Evolutionary conservation across 1,140 invertebrate species (phyloP), one percentile per base, ranked within the genome.

Genomic region (Papilio polyxenes): DNA sequence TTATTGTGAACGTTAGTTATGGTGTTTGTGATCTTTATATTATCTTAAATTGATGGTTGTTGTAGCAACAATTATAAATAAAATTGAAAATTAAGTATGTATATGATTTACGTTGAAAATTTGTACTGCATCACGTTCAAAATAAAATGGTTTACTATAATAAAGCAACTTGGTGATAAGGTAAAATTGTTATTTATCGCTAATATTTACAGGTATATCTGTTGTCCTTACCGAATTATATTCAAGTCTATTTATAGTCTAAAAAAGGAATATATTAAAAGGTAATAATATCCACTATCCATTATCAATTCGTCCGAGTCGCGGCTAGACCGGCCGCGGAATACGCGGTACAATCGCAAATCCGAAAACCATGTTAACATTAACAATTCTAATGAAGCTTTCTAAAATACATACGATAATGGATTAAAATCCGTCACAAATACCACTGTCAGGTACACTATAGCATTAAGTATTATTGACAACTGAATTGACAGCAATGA

Each of bases 331-430:
- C 7, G 75, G 11, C 44, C 72, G 51, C 37, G 37, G 59, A 40
- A 44, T 78, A 62, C 80, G 53, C 40, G 82, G 83, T 83, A 86
- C 83, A 83, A 81, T 81, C 80, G 82, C 83, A 87, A 87, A 88
- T 85, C 83, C 78, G 85, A 83, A 84, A 84, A 85, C 84, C 87
- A 74, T 88, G 88, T 88, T 82, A 83, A 79, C 82, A 90, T 90
- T 91, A 89, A 81, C 87, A 89, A 90, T 88, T 91, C 89, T 82
- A 83, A 89, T 86, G 85, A 87, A 84, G 82, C 83, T 82, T 80
- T 81, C 80, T 53, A 83, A 83, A 81, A 80, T 81, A 75, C 76
- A 80, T 82, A 69, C 23, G 49, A 9, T 76, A 53, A 76, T 56
- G 48, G 75, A 76, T 53, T 49, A 53, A 76, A 76, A 76, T 40